phyloP scores from a whole-genome alignment of 2,888 invertebrate species.

The Cylindroiulus punctatus region DNA sequence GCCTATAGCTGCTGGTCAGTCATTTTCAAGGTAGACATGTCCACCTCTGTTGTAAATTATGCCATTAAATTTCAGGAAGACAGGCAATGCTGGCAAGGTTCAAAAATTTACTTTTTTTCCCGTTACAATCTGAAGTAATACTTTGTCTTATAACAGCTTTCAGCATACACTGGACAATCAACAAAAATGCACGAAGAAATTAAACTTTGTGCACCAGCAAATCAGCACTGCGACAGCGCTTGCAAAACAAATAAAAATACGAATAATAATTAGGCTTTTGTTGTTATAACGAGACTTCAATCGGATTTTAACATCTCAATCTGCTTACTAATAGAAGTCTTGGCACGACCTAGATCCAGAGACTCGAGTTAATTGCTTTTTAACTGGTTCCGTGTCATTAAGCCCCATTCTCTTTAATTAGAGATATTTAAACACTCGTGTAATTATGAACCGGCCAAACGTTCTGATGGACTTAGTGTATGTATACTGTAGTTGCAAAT shows the following conservation, averaged over 20 bases:
- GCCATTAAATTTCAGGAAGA: too few species aligned
- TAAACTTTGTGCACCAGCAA: not conserved
- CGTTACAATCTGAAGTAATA: too few species aligned
- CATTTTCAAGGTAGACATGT: too few species aligned
- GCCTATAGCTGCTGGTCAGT: too few species aligned
- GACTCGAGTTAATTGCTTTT: not conserved
- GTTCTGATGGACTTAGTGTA: not conserved
- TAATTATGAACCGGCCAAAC: not conserved
- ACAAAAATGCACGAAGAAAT: not conserved
- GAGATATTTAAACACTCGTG: not conserved
- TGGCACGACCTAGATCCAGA: constrained; percentile 21
- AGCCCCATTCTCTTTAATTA: constrained; percentile 4
- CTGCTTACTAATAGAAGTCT: not conserved
- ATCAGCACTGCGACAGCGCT: not conserved
- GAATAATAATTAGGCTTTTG: not conserved
- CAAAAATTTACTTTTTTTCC: too few species aligned
- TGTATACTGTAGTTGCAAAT: too few species aligned
- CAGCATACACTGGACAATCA: not conserved
- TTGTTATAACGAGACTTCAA: not conserved
- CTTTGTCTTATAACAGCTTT: too few species aligned
- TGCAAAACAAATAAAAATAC: not conserved
- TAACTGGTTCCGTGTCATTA: constrained; percentile 43
- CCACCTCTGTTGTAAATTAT: too few species aligned
- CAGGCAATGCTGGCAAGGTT: too few species aligned
- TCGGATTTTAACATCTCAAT: not conserved